phyloP scores from a whole-genome alignment of 1,140 invertebrate genomes.

The Pentalonia nigronervosa region DNA sequence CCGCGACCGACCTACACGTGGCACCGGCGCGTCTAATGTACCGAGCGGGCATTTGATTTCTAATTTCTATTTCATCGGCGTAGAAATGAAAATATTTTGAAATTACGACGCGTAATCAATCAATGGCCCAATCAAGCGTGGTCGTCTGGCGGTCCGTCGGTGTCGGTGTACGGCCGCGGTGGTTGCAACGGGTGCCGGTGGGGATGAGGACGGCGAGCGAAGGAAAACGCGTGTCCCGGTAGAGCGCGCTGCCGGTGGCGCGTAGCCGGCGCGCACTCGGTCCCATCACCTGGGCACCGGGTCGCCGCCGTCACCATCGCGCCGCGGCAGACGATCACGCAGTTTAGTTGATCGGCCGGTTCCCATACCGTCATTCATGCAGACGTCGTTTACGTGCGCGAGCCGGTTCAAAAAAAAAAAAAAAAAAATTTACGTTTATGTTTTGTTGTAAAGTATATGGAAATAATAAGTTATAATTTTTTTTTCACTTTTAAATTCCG shows the following conservation, averaged over 20 bases:
- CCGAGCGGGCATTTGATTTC: neutral
- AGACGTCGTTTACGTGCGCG: slow-evolving; percentile 28
- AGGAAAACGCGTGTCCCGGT: neutral
- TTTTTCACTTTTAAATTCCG: neutral
- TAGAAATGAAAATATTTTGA: slow-evolving; percentile 7
- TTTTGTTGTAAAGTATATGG: neutral
- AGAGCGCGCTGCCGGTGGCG: slow-evolving; percentile 16
- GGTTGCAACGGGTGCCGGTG: neutral
- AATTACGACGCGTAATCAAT: slow-evolving; percentile 24
- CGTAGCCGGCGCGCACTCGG: slow-evolving; percentile 31
- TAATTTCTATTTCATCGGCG: neutral
- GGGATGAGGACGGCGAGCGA: slow-evolving; percentile 1
- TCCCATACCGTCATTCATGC: slow-evolving; percentile 50
- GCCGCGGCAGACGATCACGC: slow-evolving; percentile 54
- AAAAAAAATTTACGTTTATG: slow-evolving; percentile 18
- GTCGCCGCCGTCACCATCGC: slow-evolving; percentile 43
- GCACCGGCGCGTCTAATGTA: too few species aligned
- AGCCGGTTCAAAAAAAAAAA: slow-evolving; percentile 56
- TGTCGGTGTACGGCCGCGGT: neutral
- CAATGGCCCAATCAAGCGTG: neutral
- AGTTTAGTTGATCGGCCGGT: slow-evolving; percentile 57
- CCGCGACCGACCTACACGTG: too few species aligned
- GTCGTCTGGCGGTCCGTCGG: neutral
- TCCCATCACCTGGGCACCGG: slow-evolving; percentile 53
- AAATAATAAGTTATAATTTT: slow-evolving; percentile 38